Conservation (phyloP, 37 sponge, comb jelly and placozoan species). For the Diacarnus erythraeanus region DNA sequence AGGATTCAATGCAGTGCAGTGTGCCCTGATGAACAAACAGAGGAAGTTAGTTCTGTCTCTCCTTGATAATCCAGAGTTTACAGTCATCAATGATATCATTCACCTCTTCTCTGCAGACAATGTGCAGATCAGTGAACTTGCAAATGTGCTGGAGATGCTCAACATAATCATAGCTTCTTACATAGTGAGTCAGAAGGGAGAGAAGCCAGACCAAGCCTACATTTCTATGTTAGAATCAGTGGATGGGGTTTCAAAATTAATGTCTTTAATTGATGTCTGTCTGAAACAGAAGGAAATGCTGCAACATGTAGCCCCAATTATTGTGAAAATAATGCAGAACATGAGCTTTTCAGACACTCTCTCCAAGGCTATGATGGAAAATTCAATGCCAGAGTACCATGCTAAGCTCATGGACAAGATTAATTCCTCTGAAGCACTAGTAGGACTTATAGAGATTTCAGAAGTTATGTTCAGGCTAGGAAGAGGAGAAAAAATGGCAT, state of each 20-base stretch:
- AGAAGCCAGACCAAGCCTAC: not conserved
- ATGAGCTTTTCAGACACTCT: not conserved
- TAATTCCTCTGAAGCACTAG: not conserved
- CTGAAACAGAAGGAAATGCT: not conserved
- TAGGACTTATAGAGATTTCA: not conserved
- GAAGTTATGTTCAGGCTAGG: not conserved
- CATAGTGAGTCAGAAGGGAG: not conserved
- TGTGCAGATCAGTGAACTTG: not conserved
- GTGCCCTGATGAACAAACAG: slow-evolving; percentile 19
- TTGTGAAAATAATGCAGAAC: not conserved
- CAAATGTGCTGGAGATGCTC: slow-evolving; percentile 8
- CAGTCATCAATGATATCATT: slow-evolving; percentile 11
- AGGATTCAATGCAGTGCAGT: slow-evolving; percentile 21
- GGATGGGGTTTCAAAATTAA: not conserved
- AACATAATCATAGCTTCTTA: not conserved
- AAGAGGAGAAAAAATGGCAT: not conserved
- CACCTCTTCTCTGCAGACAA: not conserved
- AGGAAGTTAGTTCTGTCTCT: slow-evolving; percentile 2
- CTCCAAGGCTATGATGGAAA: not conserved
- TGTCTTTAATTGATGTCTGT: not conserved
- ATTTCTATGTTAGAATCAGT: not conserved
- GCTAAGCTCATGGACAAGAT: not conserved
- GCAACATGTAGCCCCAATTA: not conserved
- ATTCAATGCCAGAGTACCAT: not conserved
- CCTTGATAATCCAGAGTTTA: not conserved